A percentile compares a stretch with the other conserved stretches of the same genome.
phyloP scores from a whole-genome alignment of 1,140 invertebrate species.

The Glossosoma conforme region DNA sequence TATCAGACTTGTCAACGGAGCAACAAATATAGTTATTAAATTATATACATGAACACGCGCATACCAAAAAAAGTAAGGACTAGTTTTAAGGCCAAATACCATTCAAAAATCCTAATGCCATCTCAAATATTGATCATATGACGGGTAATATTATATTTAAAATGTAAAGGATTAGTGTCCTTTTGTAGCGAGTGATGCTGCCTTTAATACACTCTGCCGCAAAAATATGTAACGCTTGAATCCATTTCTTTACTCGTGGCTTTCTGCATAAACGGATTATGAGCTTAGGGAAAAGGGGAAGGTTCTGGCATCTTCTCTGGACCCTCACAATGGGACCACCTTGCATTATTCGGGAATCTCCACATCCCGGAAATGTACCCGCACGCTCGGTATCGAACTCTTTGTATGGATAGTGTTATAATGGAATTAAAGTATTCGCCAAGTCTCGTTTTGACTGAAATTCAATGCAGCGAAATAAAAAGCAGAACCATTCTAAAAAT shows the following conservation, averaged over 20 bases:
- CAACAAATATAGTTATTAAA: not conserved
- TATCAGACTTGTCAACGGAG: too few species aligned
- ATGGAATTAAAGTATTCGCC: too few species aligned
- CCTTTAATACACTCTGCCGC: constrained; percentile 23
- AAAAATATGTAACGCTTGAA: constrained; percentile 19
- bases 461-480: too few species aligned
- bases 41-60: not conserved
- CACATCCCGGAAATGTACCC: constrained; percentile 16
- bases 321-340: constrained; percentile 21
- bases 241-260: constrained; percentile 27
- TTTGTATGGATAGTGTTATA: too few species aligned
- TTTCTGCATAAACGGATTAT: constrained; percentile 30
- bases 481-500: too few species aligned
- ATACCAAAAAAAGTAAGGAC: not conserved
- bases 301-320: constrained; percentile 9
- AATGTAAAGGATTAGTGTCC: constrained; percentile 21
- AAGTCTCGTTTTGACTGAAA: too few species aligned
- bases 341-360: constrained; percentile 8
- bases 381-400: too few species aligned
- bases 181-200: constrained; percentile 17
- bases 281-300: constrained; percentile 17
- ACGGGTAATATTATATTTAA: constrained; percentile 10
- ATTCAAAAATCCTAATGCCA: too few species aligned
- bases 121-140: too few species aligned
- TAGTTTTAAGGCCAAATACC: too few species aligned